Conservation (phyloP, 2,888 invertebrate genomes). For the Pemphredon lugubris region DNA sequence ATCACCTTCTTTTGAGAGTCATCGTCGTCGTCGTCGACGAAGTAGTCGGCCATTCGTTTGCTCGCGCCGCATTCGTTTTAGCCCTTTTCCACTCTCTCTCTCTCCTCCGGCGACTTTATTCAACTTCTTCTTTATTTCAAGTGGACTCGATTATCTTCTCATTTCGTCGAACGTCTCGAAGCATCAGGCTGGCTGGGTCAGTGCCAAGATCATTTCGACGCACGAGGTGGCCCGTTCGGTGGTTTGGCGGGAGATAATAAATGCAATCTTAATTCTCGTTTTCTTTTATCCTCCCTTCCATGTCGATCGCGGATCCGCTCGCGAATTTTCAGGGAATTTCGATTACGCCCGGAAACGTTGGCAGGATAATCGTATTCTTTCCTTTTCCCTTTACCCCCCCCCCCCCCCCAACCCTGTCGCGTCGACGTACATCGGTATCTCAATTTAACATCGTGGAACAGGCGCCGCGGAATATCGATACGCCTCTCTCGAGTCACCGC, state of each 20-base stretch:
- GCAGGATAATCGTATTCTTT: no score
- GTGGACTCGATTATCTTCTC: conserved; percentile 75
- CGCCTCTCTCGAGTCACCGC: conserved; percentile 34
- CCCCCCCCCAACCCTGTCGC: neutral
- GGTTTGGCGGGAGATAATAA: conserved; percentile 59
- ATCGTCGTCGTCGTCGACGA: conserved; percentile 23
- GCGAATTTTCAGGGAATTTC: no score
- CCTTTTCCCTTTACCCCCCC: no score
- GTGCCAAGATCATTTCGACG: conserved; percentile 69
- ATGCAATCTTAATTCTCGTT: conserved; percentile 65
- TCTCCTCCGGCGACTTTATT: conserved; percentile 46
- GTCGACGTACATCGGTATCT: conserved; percentile 21
- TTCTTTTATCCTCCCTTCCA: conserved; percentile 3
- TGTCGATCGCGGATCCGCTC: no score
- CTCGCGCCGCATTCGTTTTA: neutral
- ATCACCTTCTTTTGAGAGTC: conserved; percentile 35
- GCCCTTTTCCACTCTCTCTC: neutral
- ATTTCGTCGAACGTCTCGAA: conserved; percentile 59
- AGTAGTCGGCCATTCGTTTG: conserved; percentile 30
- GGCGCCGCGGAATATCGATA: conserved; percentile 41
- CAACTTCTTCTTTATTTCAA: conserved; percentile 64
- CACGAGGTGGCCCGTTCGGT: conserved; percentile 1
- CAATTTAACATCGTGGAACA: conserved; percentile 27
- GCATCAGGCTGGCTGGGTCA: conserved; percentile 56
- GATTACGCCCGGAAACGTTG: no score